Conservation (phyloP, 2,888 invertebrate genomes). For the Drosophila robusta region DNA sequence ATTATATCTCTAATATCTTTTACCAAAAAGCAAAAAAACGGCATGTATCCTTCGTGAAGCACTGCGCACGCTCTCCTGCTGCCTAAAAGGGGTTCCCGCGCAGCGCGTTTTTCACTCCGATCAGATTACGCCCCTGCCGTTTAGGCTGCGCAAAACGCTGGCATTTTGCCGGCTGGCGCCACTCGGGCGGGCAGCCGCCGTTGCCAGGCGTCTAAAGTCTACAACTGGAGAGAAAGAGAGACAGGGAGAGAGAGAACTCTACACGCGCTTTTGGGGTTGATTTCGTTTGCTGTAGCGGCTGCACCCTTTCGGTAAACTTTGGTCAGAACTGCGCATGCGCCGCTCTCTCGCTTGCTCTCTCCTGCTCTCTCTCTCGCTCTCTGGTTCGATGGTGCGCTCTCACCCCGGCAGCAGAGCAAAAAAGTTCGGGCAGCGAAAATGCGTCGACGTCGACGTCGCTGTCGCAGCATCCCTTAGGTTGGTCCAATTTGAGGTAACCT, state of each 20-base stretch:
- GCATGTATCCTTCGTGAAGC: conserved; percentile 4
- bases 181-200: conserved; percentile 40
- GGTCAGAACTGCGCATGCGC: conserved; percentile 53
- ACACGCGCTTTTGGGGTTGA: conserved; percentile 44
- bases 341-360: conserved; percentile 4
- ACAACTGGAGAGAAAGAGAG: conserved; percentile 25
- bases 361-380: conserved; percentile 15
- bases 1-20: background rate
- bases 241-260: conserved; percentile 27
- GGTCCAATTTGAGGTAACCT: conserved; percentile 51
- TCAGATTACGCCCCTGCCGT: conserved; percentile 53
- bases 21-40: conserved; percentile 4
- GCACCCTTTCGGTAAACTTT: conserved; percentile 65
- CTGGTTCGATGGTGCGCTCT: conserved; percentile 9
- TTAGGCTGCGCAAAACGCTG: conserved; percentile 62
- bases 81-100: conserved; percentile 18
- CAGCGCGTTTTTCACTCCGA: conserved; percentile 20
- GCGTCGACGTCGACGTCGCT: conserved; percentile 30
- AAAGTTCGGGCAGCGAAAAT: conserved; percentile 39
- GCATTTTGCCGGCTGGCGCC: conserved; percentile 60
- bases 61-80: conserved; percentile 35
- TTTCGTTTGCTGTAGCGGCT: conserved; percentile 26
- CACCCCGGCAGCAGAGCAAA: conserved; percentile 14
- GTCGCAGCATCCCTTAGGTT: conserved; percentile 71
- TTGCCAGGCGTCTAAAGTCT: conserved; percentile 52